phyloP scores from a whole-genome alignment of 2,113 vertebrate species.

The Entomyzon cyanotis region DNA sequence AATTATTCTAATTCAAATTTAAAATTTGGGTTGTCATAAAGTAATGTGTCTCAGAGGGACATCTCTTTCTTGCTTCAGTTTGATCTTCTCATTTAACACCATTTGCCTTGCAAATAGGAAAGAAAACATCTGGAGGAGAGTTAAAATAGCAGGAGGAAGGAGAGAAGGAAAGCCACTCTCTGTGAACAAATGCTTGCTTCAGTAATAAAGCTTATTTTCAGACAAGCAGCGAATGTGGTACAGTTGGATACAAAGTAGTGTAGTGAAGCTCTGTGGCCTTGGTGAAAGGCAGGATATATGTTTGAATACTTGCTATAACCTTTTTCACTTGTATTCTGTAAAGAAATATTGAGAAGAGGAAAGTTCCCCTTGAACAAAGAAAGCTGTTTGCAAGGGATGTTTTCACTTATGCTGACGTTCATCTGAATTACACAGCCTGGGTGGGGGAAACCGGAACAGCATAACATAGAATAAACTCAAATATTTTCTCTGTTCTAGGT shows the following conservation, averaged over 20 bases:
- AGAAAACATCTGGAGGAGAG: slow-evolving; percentile 23
- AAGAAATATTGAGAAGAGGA: neutral
- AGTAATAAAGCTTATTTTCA: neutral
- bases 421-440: neutral
- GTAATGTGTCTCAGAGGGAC: neutral
- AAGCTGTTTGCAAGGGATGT: neutral
- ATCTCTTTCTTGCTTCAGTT: neutral
- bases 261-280: neutral
- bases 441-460: neutral
- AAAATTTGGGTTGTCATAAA: neutral
- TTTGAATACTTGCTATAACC: neutral
- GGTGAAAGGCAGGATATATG: neutral
- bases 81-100: neutral
- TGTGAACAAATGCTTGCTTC: neutral
- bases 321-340: neutral
- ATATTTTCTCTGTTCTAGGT: neutral
- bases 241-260: neutral
- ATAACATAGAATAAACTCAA: neutral
- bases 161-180: neutral
- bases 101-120: neutral
- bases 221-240: neutral
- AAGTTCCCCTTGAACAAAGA: neutral
- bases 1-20: neutral
- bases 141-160: neutral
- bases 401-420: neutral